phyloP scores from a whole-genome alignment of 2,888 invertebrate genomes.

The Ophion slaviceki region DNA sequence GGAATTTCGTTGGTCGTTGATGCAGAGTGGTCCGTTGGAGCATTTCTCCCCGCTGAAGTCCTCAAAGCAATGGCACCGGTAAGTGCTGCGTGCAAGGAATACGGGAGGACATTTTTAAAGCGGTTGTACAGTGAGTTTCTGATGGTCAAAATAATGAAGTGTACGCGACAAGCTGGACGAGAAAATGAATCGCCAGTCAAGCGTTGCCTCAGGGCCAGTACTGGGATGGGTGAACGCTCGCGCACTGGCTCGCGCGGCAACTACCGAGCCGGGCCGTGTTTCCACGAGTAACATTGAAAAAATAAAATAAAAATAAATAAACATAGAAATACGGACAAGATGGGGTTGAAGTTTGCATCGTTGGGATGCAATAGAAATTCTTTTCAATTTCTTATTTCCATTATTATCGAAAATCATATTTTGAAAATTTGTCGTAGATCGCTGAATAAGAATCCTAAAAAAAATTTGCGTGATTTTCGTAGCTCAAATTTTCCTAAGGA shows the following conservation, averaged over 20 bases:
- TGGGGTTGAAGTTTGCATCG: not conserved
- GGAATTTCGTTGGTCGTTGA: conserved; percentile 85
- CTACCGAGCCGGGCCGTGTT: not conserved
- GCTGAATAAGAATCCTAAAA: too few relatives aligned
- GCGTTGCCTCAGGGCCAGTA: too few relatives aligned
- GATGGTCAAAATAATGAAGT: not conserved
- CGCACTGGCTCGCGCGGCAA: too few relatives aligned
- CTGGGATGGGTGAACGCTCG: too few relatives aligned
- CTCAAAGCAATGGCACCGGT: conserved; percentile 92
- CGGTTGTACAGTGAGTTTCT: not conserved
- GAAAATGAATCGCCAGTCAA: too few relatives aligned
- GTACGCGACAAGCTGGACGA: too few relatives aligned
- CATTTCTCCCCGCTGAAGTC: conserved; percentile 92
- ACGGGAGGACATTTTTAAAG: not conserved
- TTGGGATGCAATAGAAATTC: too few relatives aligned
- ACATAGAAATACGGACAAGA: not conserved
- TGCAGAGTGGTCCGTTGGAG: conserved; percentile 92
- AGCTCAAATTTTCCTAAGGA: too few relatives aligned
- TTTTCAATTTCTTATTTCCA: too few relatives aligned
- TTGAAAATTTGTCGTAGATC: too few relatives aligned
- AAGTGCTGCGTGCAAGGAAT: conserved; percentile 86
- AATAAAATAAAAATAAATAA: not conserved
- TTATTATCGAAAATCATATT: too few relatives aligned
- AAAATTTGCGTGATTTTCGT: too few relatives aligned
- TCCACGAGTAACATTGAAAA: not conserved